These are phyloP conservation scores for Epinephelus awoara DNA, from an alignment of 2,797 vertebrate species.

Conservation along the genomic window DNA sequence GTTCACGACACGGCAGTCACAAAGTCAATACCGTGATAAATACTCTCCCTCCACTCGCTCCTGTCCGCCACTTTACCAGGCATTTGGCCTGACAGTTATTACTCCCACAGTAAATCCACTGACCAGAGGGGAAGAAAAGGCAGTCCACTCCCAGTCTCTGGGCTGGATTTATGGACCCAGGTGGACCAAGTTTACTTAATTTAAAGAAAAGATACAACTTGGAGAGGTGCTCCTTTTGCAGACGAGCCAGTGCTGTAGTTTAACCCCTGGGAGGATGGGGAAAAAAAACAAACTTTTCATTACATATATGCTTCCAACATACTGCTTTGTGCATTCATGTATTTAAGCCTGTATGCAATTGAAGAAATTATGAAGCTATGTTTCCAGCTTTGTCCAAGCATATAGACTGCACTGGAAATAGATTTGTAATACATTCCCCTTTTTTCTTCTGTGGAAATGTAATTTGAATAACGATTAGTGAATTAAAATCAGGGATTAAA, in stretches of 20 bases:
- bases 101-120: constrained; percentile 94
- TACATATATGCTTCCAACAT: background rate
- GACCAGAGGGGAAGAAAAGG: constrained; percentile 76
- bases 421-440: constrained; percentile 1
- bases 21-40: constrained; percentile 92
- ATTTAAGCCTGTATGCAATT: constrained; percentile 11
- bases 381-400: constrained; percentile 34
- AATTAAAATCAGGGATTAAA: constrained; percentile 72
- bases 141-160: constrained; percentile 76
- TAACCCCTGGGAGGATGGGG: constrained; percentile 22
- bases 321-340: background rate
- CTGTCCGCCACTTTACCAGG: constrained; percentile 90
- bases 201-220: constrained; percentile 87
- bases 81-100: constrained; percentile 94
- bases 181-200: constrained; percentile 91
- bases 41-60: constrained; percentile 85
- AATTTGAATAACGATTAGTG: constrained; percentile 66
- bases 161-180: constrained; percentile 90
- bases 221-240: constrained; percentile 54
- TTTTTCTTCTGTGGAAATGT: constrained; percentile 23
- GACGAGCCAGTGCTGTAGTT: constrained; percentile 51
- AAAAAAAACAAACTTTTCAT: constrained; percentile 16
- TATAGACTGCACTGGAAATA: constrained; percentile 27
- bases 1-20: constrained; percentile 91
- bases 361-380: background rate